phyloP scores from a whole-genome alignment of 2,113 vertebrate genomes.

The Connochaetes taurinus region DNA sequence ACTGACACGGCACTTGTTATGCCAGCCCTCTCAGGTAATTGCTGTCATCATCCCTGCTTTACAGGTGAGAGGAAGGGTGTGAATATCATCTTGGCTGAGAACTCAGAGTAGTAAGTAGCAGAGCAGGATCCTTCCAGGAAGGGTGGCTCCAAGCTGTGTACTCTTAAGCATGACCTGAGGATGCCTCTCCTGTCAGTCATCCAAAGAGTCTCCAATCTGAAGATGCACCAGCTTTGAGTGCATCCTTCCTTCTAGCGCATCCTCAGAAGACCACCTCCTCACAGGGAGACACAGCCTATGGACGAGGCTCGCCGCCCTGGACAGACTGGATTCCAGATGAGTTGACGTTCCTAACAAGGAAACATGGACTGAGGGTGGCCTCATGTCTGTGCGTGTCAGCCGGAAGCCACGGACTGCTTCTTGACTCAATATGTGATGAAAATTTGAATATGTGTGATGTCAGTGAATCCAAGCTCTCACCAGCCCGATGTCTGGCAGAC shows the following conservation, averaged over 20 bases:
- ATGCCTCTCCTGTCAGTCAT: background rate
- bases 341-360: constrained; percentile 46
- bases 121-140: background rate
- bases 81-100: background rate
- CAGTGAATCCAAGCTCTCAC: constrained; percentile 31
- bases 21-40: background rate
- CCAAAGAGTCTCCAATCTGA: background rate
- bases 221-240: background rate
- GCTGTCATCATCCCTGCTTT: background rate
- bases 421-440: constrained; percentile 65
- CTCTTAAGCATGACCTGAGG: background rate
- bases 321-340: background rate
- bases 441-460: constrained; percentile 43
- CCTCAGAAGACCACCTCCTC: constrained; percentile 10
- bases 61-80: background rate
- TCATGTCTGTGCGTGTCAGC: constrained; percentile 52
- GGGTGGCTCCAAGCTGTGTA: background rate
- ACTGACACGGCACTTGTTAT: background rate
- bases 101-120: background rate
- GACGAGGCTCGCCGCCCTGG: constrained; percentile 1
- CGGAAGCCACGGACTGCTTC: constrained; percentile 56
- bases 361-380: constrained; percentile 33
- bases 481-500: constrained; percentile 21
- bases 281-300: background rate
- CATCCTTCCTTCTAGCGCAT: no score